A percentile compares a stretch with the other conserved stretches of the same genome.
phyloP scores from a whole-genome alignment of 1,140 invertebrate species.

The Macrostomum lignano region DNA sequence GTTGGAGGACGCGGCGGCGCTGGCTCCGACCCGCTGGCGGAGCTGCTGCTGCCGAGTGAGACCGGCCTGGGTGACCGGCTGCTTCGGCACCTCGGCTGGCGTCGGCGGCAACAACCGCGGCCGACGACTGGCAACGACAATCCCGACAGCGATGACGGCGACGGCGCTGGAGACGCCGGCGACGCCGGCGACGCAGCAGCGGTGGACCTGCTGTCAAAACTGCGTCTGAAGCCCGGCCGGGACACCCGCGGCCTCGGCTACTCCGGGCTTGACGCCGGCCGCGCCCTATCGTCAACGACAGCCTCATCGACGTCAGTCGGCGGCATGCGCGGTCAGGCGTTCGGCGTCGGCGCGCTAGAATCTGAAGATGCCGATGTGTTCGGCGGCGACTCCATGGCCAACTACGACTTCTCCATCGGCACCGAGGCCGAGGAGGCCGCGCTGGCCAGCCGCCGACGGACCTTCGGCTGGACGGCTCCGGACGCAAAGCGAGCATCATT shows the following conservation, averaged over 20 bases:
- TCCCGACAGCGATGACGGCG: no score
- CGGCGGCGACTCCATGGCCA: slow-evolving; percentile 52
- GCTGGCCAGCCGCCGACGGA: slow-evolving; percentile 1
- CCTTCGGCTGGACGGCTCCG: slow-evolving; percentile 4
- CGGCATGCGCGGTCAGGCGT: slow-evolving; percentile 64
- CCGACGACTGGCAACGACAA: no score
- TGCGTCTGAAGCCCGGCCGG: no score
- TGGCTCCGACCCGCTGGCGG: no score
- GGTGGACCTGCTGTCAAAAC: no score
- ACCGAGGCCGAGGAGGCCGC: slow-evolving; percentile 9
- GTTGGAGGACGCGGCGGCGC: no score
- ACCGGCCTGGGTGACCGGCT: no score
- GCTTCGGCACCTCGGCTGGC: no score
- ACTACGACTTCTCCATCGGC: slow-evolving; percentile 53
- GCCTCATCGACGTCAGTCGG: slow-evolving; percentile 20
- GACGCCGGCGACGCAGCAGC: no score
- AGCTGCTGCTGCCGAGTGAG: no score
- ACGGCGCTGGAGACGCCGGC: no score
- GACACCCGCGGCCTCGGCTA: slow-evolving; percentile 47
- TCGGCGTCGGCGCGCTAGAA: slow-evolving; percentile 86
- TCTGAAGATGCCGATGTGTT: slow-evolving; percentile 80
- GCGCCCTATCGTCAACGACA: slow-evolving; percentile 10
- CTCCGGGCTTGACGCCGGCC: slow-evolving; percentile 34
- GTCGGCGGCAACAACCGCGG: no score
- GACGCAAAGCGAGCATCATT: background rate